Base-by-base conservation (phyloP, 2,888 invertebrate species). In the Osmoderma eremita region DNA sequence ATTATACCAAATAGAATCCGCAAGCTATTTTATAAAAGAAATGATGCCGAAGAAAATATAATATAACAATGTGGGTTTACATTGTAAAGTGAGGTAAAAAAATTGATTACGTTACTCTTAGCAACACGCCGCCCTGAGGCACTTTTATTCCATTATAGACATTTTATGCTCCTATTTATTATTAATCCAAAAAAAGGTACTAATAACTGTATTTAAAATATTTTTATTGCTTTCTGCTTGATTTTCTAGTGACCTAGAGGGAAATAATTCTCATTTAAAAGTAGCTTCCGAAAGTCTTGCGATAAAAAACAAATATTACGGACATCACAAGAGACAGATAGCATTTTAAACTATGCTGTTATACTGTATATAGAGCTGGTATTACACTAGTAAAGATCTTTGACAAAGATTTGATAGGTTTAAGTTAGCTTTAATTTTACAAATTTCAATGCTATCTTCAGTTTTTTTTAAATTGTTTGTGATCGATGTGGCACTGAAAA, bases 181-280 rank as follows among this genome's bases (percentile, higher is more conserved):
- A 30, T 22, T 51, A 51, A n/a, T 51, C 24, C n/a, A 20, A 10
- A 30, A 20, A 48, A 48, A 48, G 10, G n/a, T 18, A 24, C 30
- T 24, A 24, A 24, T 51, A 20, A 51, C 24, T 51, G 24, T 51
- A 2, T 51, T 30, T n/a, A 51, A 51, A 24, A 13, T 30, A 51
- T 20, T 51, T 51, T 51, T 51, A 51, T 51, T 51, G 24, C 50
- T 24, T 51, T 51, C 13, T 4, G 18, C n/a, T 30, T 20, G 30
- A 51, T 51, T 51, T n/a, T 51, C 1, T 50, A 8, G 24, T 30
- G 24, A 30, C 50, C 22, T 24, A 8, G 13, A 30, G 50, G 24
- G 10, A 51, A 51, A 13, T 51, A 18, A 17, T 17, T 48, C 20
- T 8, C 20, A 48, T 20, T 12, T 48, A 20, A 48, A 4, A 18